Evolutionary conservation across 2,888 invertebrate species (phyloP), one percentile per base, ranked within the genome.

Genomic region (Lithophane semibrunnea): DNA sequence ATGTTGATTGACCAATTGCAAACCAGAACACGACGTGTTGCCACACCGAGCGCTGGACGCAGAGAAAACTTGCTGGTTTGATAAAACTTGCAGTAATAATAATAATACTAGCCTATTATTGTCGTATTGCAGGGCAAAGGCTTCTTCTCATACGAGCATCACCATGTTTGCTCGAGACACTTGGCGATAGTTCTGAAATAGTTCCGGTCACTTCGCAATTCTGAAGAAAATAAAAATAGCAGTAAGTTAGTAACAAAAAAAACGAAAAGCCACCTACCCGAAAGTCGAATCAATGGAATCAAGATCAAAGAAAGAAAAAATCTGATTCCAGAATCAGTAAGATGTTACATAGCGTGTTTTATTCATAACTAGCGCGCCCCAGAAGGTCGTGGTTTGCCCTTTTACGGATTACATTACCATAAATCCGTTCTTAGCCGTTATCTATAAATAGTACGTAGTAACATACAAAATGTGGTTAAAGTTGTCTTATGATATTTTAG

Each of bases 321-420:
- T 29, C 56, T 10, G 37, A 52, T 47, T 72, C 18, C 37, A 67
- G 78, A 79, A 75, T 77, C 77, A 37, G 58, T 77, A 77, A 83
- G 77, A 83, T 70, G 77, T 56, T 69, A 78, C 71, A 44, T 16
- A 13, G 54, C 64, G 77, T 88, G 80, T 83, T 87, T 88, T 88
- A 88, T 88, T 88, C 87, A 88, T 87, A 81, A 87, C 77, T 75
- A 82, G 73, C 65, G 54, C 71, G 67, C 60, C 52, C 58, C 80
- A 77, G 79, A 86, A 87, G 87, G 84, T 79, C 71, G 78, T 13
- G 77, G 82, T 78, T 80, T 74, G 73, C 83, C 88, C 79, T 86
- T 88, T 83, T 75, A 81, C 83, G 82, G 86, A 86, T 88, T 86
- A 86, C 84, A 88, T 88, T 88, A 86, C 54, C 88, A 88, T 87